Conservation (phyloP, 2,888 invertebrate genomes). For the Sylvicola cinctus region DNA sequence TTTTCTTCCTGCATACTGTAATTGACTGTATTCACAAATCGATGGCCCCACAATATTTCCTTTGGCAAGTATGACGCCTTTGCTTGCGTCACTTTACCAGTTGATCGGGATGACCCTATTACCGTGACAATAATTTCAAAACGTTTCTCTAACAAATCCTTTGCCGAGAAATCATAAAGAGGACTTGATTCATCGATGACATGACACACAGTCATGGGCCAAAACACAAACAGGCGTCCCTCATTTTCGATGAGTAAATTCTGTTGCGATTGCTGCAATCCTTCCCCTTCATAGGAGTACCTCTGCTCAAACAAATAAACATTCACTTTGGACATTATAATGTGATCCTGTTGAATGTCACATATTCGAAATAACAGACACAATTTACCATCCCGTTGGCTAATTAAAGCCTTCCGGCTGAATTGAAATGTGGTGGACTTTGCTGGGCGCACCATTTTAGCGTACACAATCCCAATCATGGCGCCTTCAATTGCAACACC, state of each 20-base stretch:
- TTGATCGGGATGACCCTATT: conserved; percentile 61
- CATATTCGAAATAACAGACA: conserved; percentile 77
- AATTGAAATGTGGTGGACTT: conserved; percentile 6
- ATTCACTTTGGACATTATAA: conserved; percentile 60
- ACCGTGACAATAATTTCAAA: conserved; percentile 67
- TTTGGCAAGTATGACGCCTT: conserved; percentile 57
- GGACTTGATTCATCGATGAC: conserved; percentile 51
- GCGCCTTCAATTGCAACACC: conserved; percentile 67
- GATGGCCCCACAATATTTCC: conserved; percentile 70
- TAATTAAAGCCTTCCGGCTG: conserved; percentile 53
- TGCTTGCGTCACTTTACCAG: conserved; percentile 49
- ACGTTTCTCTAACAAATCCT: conserved; percentile 45
- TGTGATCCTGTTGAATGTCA: conserved; percentile 76
- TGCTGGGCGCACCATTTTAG: conserved; percentile 68
- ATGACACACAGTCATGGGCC: conserved; percentile 68
- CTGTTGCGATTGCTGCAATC: conserved; percentile 45
- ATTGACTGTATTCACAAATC: conserved; percentile 49
- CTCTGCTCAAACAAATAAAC: not conserved
- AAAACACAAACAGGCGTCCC: conserved; percentile 45
- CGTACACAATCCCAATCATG: conserved; percentile 70
- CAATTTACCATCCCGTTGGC: conserved; percentile 61
- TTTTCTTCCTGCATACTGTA: conserved; percentile 32
- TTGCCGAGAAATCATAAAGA: conserved; percentile 52
- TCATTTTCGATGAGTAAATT: conserved; percentile 37
- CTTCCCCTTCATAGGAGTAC: conserved; percentile 40